These are phyloP conservation scores for Lucilia sericata DNA, from an alignment of 1,140 invertebrate species.

Conservation along the genomic window DNA sequence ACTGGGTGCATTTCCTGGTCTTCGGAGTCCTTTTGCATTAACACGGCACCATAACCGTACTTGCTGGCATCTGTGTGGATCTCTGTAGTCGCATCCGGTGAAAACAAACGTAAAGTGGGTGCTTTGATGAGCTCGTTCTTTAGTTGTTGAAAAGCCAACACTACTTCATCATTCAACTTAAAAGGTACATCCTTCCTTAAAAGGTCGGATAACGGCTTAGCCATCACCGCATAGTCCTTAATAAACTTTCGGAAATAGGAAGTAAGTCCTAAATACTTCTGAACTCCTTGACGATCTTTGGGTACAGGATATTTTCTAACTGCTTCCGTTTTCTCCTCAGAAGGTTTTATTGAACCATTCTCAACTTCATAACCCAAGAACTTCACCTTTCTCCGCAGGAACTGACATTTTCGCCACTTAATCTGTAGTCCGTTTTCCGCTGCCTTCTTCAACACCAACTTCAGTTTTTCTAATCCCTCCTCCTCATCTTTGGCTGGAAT, in stretches of 20 bases:
- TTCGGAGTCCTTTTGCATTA: constrained; percentile 55
- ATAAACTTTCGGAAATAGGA: constrained; percentile 63
- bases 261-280: constrained; percentile 58
- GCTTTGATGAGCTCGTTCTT: too few species aligned
- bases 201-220: too few species aligned
- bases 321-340: constrained; percentile 52
- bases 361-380: constrained; percentile 46
- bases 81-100: too few species aligned
- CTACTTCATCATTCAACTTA: not conserved
- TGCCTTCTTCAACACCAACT: constrained; percentile 25
- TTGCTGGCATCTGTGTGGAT: too few species aligned
- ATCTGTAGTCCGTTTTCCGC: constrained; percentile 5
- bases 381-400: constrained; percentile 29
- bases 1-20: constrained; percentile 32
- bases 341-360: constrained; percentile 51
- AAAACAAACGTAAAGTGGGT: too few species aligned
- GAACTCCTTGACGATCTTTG: constrained; percentile 53
- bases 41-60: constrained; percentile 55
- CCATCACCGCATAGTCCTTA: too few species aligned
- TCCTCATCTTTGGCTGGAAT: not conserved
- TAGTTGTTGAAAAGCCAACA: not conserved
- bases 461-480: constrained; percentile 25
- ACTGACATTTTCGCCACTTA: too few species aligned
- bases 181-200: not conserved
- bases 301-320: constrained; percentile 55